Conservation (phyloP, 1,140 invertebrate genomes). For the Leptestheria dahalacensis region DNA sequence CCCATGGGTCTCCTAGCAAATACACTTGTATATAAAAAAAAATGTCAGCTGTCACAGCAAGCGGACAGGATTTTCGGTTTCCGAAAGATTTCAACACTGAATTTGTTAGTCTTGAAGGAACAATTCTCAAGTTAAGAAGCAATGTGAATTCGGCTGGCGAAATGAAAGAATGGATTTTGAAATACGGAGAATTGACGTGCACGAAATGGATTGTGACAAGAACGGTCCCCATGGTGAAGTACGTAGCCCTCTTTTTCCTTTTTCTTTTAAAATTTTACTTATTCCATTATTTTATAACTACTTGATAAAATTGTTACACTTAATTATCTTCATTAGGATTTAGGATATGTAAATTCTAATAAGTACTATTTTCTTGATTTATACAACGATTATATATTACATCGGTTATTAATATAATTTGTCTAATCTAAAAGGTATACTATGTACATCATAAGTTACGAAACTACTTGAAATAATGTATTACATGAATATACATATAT, state of each 20-base stretch:
- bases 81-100: neutral
- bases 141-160: neutral
- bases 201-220: neutral
- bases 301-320: neutral
- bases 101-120: neutral
- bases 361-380: no score
- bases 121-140: neutral
- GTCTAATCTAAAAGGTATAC: no score
- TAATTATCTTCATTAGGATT: neutral
- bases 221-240: neutral
- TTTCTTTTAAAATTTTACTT: neutral
- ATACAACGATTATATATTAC: neutral
- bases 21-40: no score
- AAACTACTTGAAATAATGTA: no score
- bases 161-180: neutral
- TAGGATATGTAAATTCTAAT: no score
- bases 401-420: no score
- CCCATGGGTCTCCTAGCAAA: no score
- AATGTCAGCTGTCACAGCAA: no score
- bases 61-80: neutral
- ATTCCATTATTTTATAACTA: neutral
- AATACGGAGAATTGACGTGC: neutral
- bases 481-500: no score
- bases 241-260: neutral
- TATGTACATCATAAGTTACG: no score